Conservation (phyloP, 2,797 vertebrate genomes). For the Cossypha polioptera region DNA sequence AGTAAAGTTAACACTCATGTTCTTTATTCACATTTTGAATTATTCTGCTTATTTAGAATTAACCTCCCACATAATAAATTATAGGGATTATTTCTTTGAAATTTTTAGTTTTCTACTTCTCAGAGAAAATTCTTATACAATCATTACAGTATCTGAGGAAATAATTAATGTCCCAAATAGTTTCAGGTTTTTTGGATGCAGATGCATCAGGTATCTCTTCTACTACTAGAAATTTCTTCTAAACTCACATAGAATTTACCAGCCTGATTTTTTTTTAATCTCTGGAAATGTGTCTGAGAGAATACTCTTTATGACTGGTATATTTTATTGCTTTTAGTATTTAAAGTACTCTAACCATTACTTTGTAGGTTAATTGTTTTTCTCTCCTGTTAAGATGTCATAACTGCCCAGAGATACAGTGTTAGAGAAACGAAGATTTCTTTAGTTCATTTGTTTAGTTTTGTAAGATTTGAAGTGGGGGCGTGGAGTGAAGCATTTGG, state of each 20-base stretch:
- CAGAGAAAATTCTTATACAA: neutral
- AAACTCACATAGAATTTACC: neutral
- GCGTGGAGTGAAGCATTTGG: accelerated
- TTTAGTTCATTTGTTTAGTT: neutral
- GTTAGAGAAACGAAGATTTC: neutral
- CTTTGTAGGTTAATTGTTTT: neutral
- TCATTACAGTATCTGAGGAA: neutral
- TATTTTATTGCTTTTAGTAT: neutral
- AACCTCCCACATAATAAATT: neutral
- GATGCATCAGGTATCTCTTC: neutral
- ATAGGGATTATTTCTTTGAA: neutral
- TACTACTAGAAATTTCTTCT: neutral
- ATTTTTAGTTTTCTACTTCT: neutral
- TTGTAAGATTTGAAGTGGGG: accelerated
- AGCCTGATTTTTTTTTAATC: neutral
- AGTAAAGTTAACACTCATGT: neutral
- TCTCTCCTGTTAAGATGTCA: neutral
- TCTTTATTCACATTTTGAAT: neutral
- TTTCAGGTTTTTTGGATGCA: neutral
- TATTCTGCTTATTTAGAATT: neutral
- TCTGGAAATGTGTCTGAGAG: neutral
- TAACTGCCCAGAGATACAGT: neutral
- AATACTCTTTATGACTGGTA: neutral
- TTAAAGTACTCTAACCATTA: neutral
- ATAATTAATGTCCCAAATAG: neutral